Evolutionary conservation across 2,797 vertebrate genomes (phyloP).

Genomic region (Sebastes itinus): DNA sequence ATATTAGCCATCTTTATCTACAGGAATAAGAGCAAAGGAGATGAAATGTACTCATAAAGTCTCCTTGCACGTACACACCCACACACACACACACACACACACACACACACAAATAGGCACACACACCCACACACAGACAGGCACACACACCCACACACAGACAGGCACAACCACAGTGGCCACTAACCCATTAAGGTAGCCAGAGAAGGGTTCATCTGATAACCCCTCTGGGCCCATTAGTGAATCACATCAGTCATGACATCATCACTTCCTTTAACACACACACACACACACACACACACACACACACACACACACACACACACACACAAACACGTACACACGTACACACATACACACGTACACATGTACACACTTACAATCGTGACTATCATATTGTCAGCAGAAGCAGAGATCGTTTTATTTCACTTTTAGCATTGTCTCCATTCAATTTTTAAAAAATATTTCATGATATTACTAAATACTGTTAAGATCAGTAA

Average conservation of each 20-base stretch:
- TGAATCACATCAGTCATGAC: conserved; percentile 64
- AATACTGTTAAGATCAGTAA: background rate
- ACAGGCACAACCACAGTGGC: conserved; percentile 21
- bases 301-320: background rate
- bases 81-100: background rate
- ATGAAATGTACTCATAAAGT: background rate
- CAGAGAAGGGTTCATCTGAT: conserved; percentile 56
- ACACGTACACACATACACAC: too few species aligned
- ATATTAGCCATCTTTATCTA: background rate
- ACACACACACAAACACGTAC: background rate
- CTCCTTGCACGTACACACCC: background rate
- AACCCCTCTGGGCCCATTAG: conserved; percentile 70
- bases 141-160: background rate
- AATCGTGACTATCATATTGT: background rate
- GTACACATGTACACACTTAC: conserved; percentile 4
- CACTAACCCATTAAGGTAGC: conserved; percentile 64
- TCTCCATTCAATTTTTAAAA: background rate
- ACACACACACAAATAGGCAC: background rate
- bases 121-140: background rate
- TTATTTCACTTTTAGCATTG: background rate
- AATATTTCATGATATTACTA: background rate
- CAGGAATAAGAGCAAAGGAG: background rate
- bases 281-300: conserved; percentile 17
- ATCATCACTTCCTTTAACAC: conserved; percentile 58
- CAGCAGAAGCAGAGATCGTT: background rate